Conservation (phyloP, 2,113 vertebrate species). For the Daphoenositta chrysoptera region DNA sequence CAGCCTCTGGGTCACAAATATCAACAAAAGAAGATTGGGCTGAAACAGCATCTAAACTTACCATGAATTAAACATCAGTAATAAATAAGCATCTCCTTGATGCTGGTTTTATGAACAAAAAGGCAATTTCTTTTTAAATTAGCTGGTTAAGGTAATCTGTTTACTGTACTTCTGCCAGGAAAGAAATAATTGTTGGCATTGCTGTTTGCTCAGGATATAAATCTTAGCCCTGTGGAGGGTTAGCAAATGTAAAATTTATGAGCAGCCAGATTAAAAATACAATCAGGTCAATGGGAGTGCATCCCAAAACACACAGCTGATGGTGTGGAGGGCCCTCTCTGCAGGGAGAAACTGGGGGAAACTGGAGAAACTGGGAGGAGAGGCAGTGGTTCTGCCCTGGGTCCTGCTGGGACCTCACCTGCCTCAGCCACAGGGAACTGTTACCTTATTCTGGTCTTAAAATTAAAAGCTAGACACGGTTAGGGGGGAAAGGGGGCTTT, state of each 20-base stretch:
- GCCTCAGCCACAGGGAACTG: background rate
- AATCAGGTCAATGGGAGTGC: background rate
- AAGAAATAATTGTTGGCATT: background rate
- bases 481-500: too few relatives aligned
- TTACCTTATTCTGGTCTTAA: too few relatives aligned
- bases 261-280: conserved; percentile 34
- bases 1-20: background rate
- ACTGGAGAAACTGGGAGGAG: background rate
- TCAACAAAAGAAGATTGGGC: background rate
- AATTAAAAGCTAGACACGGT: too few relatives aligned
- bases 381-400: background rate
- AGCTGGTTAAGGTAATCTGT: background rate
- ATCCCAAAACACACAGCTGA: background rate
- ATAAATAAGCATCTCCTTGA: background rate
- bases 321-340: rapidly evolving
- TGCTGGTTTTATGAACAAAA: background rate
- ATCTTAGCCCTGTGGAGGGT: background rate
- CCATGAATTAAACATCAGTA: background rate
- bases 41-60: background rate
- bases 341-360: background rate
- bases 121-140: background rate
- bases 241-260: background rate
- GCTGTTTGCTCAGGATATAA: background rate
- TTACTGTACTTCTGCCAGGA: background rate
- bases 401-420: rapidly evolving